Evolutionary conservation across 2,113 vertebrate genomes (phyloP).

Genomic region (Aix galericulata): DNA sequence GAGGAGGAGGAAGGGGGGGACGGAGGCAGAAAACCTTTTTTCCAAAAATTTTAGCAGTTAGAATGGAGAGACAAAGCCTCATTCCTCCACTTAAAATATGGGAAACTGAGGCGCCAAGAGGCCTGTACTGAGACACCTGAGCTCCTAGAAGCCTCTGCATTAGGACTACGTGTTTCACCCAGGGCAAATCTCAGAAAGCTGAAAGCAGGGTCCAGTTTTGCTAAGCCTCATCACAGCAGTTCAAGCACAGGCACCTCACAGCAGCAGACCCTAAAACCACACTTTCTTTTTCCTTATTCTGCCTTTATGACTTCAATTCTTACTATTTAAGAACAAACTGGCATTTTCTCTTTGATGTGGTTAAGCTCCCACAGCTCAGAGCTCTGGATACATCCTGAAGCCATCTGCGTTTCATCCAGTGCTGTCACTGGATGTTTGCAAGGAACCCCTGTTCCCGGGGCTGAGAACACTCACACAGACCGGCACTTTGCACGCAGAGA

Average conservation of each 20-base stretch:
- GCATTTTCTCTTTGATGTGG: neutral
- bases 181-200: neutral
- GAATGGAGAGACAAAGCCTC: fast-evolving
- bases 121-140: fast-evolving
- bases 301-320: neutral
- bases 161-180: neutral
- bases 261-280: neutral
- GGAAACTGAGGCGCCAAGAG: neutral
- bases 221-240: neutral
- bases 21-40: neutral
- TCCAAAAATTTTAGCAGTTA: neutral
- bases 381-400: neutral
- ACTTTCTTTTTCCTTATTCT: neutral
- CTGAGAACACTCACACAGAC: neutral
- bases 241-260: neutral
- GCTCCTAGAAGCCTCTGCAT: neutral
- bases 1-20: neutral
- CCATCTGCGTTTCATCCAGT: neutral
- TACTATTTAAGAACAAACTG: neutral
- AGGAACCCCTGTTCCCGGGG: neutral
- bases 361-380: neutral
- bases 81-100: neutral
- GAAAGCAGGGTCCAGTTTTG: neutral
- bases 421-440: neutral
- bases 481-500: neutral